phyloP scores from a whole-genome alignment of 1,140 invertebrate genomes.

The Pogonomyrmex barbatus region DNA sequence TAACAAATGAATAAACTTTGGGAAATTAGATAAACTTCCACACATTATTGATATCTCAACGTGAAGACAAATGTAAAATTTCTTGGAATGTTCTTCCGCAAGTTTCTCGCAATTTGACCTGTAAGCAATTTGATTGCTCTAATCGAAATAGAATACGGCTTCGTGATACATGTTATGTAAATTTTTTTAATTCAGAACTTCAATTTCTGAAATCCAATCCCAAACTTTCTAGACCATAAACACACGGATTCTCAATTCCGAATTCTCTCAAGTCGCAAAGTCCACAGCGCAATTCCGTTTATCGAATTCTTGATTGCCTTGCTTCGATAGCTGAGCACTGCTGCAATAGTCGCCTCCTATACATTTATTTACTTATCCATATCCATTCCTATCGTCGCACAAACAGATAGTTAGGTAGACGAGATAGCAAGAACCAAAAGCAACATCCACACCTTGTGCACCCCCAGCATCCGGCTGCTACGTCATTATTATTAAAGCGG shows the following conservation, averaged over 20 bases:
- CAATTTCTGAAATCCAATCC: not conserved
- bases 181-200: constrained; percentile 3
- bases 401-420: not conserved
- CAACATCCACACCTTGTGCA: constrained; percentile 22
- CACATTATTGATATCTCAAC: not conserved
- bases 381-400: not conserved
- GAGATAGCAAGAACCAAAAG: not conserved
- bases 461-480: not conserved
- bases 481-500: not conserved
- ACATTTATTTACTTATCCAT: not conserved
- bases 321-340: not conserved
- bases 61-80: not conserved
- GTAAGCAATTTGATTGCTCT: no score
- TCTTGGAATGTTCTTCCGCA: no score
- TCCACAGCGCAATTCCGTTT: not conserved
- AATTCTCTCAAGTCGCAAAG: not conserved
- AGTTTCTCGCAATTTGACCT: not conserved
- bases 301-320: constrained; percentile 7
- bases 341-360: not conserved
- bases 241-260: not conserved
- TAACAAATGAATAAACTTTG: no score
- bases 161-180: not conserved
- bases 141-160: not conserved
- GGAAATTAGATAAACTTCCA: not conserved
- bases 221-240: not conserved